Percentiles rank a stretch among this genome's conserved stretches.
phyloP scores from a whole-genome alignment of 2,113 vertebrate species.

The Aptenodytes forsteri region DNA sequence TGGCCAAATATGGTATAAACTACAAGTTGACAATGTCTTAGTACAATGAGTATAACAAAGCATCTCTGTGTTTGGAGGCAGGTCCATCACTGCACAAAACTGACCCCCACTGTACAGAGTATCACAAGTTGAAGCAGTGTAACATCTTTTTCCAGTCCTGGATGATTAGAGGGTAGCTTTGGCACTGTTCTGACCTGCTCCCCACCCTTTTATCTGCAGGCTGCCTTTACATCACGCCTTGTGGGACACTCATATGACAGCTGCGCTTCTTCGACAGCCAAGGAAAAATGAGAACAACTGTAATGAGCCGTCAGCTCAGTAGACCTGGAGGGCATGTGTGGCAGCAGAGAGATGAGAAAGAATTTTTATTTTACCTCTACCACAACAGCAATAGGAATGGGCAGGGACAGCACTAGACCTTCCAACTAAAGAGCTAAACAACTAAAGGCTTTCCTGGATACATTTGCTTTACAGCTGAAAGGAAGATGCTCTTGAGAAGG shows the following conservation, averaged over 20 bases:
- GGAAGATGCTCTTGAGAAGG: not conserved
- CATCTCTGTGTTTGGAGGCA: not conserved
- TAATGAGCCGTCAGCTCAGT: not conserved
- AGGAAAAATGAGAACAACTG: not conserved
- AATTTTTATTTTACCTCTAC: not conserved
- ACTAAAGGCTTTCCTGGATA: not conserved
- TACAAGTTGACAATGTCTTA: not conserved
- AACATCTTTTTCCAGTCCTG: not conserved
- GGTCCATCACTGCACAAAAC: not conserved
- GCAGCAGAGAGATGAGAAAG: not conserved
- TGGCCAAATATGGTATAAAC: not conserved
- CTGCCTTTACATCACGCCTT: not conserved
- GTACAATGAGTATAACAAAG: not conserved
- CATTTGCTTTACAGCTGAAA: not conserved
- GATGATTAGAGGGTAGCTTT: not conserved
- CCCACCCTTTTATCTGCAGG: not conserved
- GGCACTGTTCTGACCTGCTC: not conserved
- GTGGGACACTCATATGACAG: not conserved
- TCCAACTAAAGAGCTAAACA: not conserved
- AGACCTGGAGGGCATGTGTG: not conserved
- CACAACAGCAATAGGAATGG: not conserved
- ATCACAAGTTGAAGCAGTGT: not conserved
- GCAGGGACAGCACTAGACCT: not conserved
- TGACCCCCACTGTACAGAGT: not conserved
- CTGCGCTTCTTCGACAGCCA: not conserved